Conservation (phyloP, 2,113 vertebrate genomes). For the human (Homo sapiens) region DNA sequence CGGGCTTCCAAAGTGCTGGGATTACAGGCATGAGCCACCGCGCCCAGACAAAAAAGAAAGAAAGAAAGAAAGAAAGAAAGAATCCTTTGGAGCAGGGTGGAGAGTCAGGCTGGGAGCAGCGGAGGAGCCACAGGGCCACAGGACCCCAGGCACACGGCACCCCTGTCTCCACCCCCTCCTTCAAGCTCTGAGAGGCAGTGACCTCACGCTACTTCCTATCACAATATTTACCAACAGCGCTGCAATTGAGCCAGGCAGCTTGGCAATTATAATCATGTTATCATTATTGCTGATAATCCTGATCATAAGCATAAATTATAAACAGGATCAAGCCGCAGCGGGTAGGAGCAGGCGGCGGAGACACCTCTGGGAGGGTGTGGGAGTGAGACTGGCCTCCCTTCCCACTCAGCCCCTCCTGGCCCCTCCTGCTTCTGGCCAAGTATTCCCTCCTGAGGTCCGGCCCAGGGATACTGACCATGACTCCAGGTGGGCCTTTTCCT, state of each 20-base stretch:
- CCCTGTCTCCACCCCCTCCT: background rate
- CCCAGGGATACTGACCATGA: background rate
- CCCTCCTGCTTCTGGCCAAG: background rate
- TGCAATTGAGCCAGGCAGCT: slow-evolving; percentile 56
- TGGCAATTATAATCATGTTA: slow-evolving; percentile 75
- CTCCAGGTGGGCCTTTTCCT: background rate
- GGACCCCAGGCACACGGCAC: too few species aligned
- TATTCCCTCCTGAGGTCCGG: background rate
- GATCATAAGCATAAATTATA: slow-evolving; percentile 74
- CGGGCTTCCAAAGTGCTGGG: too few species aligned
- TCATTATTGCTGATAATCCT: slow-evolving; percentile 75
- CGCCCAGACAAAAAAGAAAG: too few species aligned
- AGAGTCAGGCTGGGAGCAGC: background rate
- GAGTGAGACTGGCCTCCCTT: background rate
- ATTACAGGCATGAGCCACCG: too few species aligned
- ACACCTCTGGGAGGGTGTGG: background rate
- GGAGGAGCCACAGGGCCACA: fast-evolving
- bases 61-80: background rate
- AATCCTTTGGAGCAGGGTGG: background rate
- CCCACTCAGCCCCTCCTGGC: background rate
- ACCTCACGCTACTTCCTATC: slow-evolving; percentile 32
- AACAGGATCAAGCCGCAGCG: slow-evolving; percentile 53
- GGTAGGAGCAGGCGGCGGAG: background rate
- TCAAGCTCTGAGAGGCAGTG: slow-evolving; percentile 18
- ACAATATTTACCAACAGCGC: slow-evolving; percentile 72